Evolutionary conservation across 2,888 invertebrate genomes (phyloP).

Genomic region (Ectropis crepuscularia): DNA sequence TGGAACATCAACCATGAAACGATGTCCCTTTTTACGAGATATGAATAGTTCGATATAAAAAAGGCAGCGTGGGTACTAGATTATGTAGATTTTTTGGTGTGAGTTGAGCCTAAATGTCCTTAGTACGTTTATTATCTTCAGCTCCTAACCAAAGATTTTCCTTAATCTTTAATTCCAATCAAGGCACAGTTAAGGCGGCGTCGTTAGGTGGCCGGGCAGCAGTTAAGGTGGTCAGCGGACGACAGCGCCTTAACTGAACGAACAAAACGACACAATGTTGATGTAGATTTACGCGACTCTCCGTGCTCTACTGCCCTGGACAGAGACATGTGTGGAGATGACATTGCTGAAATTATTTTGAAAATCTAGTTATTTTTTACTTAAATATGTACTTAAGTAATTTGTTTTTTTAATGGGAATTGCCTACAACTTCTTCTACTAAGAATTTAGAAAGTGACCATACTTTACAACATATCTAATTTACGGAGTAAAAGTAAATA

Average conservation of each 20-base stretch:
- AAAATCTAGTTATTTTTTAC: background rate
- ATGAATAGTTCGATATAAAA: no score
- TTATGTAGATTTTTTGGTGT: no score
- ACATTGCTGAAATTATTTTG: background rate
- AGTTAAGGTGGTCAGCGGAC: conserved; percentile 42
- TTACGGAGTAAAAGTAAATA: no score
- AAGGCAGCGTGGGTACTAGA: no score
- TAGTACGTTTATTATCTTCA: background rate
- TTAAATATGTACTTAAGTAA: background rate
- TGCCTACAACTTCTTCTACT: no score
- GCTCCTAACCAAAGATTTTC: background rate
- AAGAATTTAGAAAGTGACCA: no score
- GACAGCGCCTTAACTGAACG: conserved; percentile 59
- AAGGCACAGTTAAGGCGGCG: conserved; percentile 17
- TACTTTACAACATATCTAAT: no score
- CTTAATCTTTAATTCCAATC: conserved; percentile 14
- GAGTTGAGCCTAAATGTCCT: background rate
- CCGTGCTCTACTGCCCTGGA: conserved; percentile 78
- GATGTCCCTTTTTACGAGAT: no score
- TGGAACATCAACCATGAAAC: no score
- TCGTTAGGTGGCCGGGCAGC: conserved; percentile 27
- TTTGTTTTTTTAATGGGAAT: no score
- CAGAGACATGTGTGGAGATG: conserved; percentile 53
- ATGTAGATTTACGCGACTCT: conserved; percentile 78
- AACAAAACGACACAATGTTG: conserved; percentile 79